phyloP scores from a whole-genome alignment of 2,113 vertebrate genomes.

The Chionodraco myersi region DNA sequence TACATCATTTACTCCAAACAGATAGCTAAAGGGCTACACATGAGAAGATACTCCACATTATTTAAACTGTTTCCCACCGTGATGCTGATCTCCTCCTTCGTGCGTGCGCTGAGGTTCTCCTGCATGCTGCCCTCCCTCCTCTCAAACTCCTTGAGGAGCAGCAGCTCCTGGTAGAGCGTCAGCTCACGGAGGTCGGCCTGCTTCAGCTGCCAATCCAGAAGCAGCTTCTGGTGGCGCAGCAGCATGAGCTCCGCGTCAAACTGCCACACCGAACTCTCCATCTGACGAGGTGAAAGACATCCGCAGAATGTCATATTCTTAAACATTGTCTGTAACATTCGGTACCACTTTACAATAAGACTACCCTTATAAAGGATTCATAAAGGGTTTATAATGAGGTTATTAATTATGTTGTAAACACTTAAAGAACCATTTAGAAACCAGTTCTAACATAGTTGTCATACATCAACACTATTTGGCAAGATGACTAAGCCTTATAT shows the following conservation, averaged over 20 bases:
- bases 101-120: conserved; percentile 77
- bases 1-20: too few relatives aligned
- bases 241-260: conserved; percentile 90
- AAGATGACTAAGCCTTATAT: too few relatives aligned
- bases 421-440: too few relatives aligned
- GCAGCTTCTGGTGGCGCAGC: conserved; percentile 87
- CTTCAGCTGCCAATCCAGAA: conserved; percentile 88
- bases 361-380: too few relatives aligned
- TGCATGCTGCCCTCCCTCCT: conserved; percentile 87
- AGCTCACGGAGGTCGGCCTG: conserved; percentile 85
- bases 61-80: conserved; percentile 48
- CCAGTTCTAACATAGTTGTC: too few relatives aligned
- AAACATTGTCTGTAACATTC: not conserved
- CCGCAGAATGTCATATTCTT: not conserved
- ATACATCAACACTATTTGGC: too few relatives aligned
- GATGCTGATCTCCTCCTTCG: conserved; percentile 77
- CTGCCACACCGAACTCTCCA: conserved; percentile 79
- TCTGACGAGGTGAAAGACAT: conserved; percentile 74
- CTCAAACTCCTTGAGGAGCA: conserved; percentile 89
- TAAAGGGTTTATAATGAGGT: too few relatives aligned
- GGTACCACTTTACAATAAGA: too few relatives aligned
- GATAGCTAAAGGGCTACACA: too few relatives aligned
- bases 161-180: conserved; percentile 90
- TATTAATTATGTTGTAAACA: too few relatives aligned
- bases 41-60: too few relatives aligned